These are phyloP conservation scores for Ganaspis brasiliensis DNA, from an alignment of 2,888 invertebrate genomes.

Conservation along the genomic window DNA sequence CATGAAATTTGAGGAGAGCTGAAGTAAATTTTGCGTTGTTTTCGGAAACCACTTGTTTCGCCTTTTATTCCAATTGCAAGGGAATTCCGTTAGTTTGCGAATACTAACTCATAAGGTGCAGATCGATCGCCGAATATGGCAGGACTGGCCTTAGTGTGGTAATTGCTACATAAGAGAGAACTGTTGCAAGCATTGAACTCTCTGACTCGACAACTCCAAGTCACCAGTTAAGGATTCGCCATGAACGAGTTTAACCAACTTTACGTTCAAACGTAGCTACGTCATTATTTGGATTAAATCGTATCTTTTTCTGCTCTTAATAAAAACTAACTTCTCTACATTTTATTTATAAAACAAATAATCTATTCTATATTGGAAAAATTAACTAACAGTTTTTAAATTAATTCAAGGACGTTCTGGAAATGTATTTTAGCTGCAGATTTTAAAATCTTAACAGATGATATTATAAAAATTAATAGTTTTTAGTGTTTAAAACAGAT, in stretches of 20 bases:
- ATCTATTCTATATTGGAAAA: no score
- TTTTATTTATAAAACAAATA: no score
- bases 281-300: not conserved
- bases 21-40: no score
- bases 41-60: slow-evolving; percentile 10
- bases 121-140: slow-evolving; percentile 31
- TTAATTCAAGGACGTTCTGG: no score
- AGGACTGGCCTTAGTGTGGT: slow-evolving; percentile 18
- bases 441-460: no score
- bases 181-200: slow-evolving; percentile 78
- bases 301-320: no score
- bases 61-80: not conserved
- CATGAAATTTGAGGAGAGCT: no score
- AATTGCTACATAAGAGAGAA: slow-evolving; percentile 19
- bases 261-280: not conserved
- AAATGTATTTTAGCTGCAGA: no score
- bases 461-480: no score
- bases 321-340: no score
- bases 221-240: slow-evolving; percentile 64
- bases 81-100: slow-evolving; percentile 32
- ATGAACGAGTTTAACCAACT: slow-evolving; percentile 48
- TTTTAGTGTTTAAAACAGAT: no score
- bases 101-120: slow-evolving; percentile 7
- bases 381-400: no score
- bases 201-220: slow-evolving; percentile 55